These are phyloP conservation scores for Smutsia temminckii DNA, from an alignment of 2,797 vertebrate genomes.

Conservation along the genomic window DNA sequence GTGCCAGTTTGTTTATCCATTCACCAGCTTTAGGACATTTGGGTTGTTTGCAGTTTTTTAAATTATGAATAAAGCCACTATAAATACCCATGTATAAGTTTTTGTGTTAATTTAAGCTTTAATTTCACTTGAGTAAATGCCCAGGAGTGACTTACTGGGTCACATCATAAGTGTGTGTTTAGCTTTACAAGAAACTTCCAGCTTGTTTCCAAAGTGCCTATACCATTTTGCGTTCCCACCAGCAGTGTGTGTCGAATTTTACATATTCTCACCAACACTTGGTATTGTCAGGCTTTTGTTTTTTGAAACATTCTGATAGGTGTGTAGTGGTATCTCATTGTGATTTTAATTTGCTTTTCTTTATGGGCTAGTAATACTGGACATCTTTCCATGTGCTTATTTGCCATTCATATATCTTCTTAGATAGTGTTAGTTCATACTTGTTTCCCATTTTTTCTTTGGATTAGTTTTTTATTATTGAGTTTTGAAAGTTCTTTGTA, in stretches of 20 bases:
- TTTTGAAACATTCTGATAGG: neutral
- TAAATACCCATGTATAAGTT: neutral
- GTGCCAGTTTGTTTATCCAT: neutral
- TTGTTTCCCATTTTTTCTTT: slow-evolving; percentile 18
- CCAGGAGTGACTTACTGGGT: neutral
- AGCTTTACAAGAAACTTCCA: neutral
- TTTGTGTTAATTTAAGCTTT: slow-evolving; percentile 6
- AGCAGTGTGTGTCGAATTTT: neutral
- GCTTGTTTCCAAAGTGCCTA: neutral
- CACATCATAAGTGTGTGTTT: neutral
- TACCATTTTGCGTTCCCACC: neutral
- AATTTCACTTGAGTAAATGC: neutral
- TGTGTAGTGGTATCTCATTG: neutral
- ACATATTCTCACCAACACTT: neutral
- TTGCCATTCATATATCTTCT: neutral
- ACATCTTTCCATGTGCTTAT: neutral
- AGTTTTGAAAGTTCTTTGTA: slow-evolving; percentile 16
- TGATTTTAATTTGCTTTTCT: slow-evolving; percentile 20
- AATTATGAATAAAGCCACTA: slow-evolving; percentile 5
- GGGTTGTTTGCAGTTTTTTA: neutral
- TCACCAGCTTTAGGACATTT: neutral
- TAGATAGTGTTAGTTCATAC: neutral
- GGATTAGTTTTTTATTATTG: neutral
- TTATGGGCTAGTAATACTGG: neutral
- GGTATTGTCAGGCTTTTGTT: neutral